Evolutionary conservation across 2,113 vertebrate species (phyloP).

Genomic region (Channa maculata): DNA sequence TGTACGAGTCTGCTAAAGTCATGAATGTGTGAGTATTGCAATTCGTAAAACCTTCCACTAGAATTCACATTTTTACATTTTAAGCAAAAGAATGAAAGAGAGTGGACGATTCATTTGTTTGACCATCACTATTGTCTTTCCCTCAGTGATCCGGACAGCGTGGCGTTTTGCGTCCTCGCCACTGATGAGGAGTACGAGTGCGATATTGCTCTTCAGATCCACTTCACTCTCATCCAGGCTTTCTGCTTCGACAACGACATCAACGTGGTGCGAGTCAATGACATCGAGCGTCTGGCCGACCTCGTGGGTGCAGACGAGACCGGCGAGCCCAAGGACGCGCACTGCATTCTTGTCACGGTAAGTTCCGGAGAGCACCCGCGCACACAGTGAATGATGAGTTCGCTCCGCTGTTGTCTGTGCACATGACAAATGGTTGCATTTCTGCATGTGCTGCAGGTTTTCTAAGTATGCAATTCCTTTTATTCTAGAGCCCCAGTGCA

Average conservation of each 20-base stretch:
- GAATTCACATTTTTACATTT: not conserved
- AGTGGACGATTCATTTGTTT: conserved; percentile 4
- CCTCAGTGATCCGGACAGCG: conserved; percentile 93
- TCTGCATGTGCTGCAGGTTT: conserved; percentile 1
- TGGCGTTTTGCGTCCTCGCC: conserved; percentile 95
- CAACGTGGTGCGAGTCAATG: conserved; percentile 93
- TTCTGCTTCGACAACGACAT: conserved; percentile 99
- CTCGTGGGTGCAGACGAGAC: conserved; percentile 89
- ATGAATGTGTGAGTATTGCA: conserved; percentile 94
- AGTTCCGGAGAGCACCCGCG: conserved; percentile 60
- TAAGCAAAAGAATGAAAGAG: not conserved
- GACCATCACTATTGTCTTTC: conserved; percentile 1
- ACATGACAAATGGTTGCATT: conserved; percentile 5
- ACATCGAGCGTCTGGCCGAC: conserved; percentile 88
- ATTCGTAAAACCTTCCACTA: not conserved
- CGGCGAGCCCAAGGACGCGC: conserved; percentile 90
- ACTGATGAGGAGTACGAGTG: conserved; percentile 94
- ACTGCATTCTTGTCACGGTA: conserved; percentile 98
- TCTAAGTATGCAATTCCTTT: conserved; percentile 13
- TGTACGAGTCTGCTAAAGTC: conserved; percentile 97
- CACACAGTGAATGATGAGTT: conserved; percentile 61
- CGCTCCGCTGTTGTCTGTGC: conserved; percentile 23
- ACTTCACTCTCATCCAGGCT: conserved; percentile 98
- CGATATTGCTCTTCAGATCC: conserved; percentile 97
- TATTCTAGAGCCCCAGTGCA: conserved; percentile 89